phyloP scores from a whole-genome alignment of 2,113 vertebrate genomes.

The Platanista minor region DNA sequence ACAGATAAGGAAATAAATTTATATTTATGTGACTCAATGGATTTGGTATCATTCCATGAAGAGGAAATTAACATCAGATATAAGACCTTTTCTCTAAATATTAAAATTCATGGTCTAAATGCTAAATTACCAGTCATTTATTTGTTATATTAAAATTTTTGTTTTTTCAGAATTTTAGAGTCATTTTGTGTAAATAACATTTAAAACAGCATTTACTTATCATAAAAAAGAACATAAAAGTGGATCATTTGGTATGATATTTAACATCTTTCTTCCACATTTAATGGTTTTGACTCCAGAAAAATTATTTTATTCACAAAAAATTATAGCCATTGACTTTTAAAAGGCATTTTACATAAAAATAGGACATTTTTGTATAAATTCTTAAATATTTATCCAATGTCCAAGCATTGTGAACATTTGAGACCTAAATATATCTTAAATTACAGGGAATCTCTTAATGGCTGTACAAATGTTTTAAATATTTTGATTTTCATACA shows the following conservation, averaged over 20 bases:
- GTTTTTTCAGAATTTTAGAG: background rate
- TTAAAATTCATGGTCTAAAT: background rate
- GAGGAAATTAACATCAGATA: background rate
- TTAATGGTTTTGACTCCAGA: background rate
- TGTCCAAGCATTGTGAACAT: background rate
- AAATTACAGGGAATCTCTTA: background rate
- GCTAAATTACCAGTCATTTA: background rate
- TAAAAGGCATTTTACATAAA: background rate
- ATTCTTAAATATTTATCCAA: background rate
- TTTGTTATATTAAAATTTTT: background rate
- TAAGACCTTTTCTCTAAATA: conserved; percentile 41
- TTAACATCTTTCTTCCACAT: background rate
- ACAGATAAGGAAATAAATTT: conserved; percentile 34
- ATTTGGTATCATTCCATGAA: background rate
- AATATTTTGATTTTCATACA: conserved; percentile 7
- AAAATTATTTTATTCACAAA: background rate
- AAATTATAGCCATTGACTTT: background rate
- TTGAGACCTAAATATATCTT: background rate
- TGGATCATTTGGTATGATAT: background rate
- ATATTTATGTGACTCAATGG: background rate
- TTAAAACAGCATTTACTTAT: background rate
- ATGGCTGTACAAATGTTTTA: background rate
- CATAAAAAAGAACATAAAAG: background rate
- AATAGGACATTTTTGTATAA: background rate
- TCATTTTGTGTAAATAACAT: conserved; percentile 3